phyloP scores from a whole-genome alignment of 2,113 vertebrate genomes.

The Heloderma charlesbogerti region DNA sequence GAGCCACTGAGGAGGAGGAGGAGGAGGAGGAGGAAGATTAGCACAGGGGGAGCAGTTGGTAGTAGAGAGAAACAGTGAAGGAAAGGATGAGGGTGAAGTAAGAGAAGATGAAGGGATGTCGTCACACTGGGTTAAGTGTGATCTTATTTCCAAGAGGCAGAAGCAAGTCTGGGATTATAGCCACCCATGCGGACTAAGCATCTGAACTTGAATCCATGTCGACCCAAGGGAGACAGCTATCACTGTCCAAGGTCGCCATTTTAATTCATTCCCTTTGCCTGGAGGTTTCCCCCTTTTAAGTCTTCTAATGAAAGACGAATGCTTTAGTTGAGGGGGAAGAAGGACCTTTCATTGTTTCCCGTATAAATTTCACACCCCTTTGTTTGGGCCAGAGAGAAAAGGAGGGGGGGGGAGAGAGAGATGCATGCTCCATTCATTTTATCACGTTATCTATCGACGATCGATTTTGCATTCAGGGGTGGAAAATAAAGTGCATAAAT shows the following conservation, averaged over 20 bases:
- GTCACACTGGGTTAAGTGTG: constrained; percentile 41
- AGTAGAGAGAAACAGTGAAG: constrained; percentile 40
- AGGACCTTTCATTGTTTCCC: constrained; percentile 44
- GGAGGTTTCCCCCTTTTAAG: constrained; percentile 3
- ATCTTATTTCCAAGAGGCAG: constrained; percentile 60
- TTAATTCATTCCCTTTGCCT: constrained; percentile 65
- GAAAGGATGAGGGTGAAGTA: constrained; percentile 43
- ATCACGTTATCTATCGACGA: constrained; percentile 45
- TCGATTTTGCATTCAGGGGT: constrained; percentile 58
- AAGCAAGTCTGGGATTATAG: constrained; percentile 52
- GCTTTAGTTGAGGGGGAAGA: constrained; percentile 35
- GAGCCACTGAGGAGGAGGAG: constrained; percentile 28
- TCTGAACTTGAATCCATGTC: constrained; percentile 70
- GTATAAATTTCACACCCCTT: constrained; percentile 62
- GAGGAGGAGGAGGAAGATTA: constrained; percentile 28
- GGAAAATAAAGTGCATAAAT: constrained; percentile 39
- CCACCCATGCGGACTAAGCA: constrained; percentile 40
- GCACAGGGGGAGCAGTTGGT: constrained; percentile 48
- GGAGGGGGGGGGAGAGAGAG: background rate
- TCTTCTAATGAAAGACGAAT: constrained; percentile 60
- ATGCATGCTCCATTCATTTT: constrained; percentile 1
- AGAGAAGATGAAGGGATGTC: constrained; percentile 43
- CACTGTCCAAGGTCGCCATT: constrained; percentile 63
- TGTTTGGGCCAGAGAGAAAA: constrained; percentile 59
- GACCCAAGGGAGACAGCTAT: constrained; percentile 60